Evolutionary conservation across 2,797 vertebrate species (phyloP).

Genomic region (Epinephelus awoara): DNA sequence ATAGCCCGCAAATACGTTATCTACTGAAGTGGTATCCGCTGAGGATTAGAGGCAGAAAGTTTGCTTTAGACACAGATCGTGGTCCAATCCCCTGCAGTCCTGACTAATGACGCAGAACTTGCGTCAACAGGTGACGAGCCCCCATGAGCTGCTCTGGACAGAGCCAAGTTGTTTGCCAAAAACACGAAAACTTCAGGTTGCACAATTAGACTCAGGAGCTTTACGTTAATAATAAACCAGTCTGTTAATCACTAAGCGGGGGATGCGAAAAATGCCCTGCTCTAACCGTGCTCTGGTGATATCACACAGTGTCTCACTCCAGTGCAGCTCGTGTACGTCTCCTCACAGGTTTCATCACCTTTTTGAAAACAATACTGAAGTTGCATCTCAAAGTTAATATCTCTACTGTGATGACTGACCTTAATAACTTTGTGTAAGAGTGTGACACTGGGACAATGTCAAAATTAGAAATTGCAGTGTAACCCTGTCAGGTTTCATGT

Average conservation of each 20-base stretch:
- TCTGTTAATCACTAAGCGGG: constrained; percentile 67
- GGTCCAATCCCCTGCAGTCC: constrained; percentile 45
- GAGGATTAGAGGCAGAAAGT: constrained; percentile 34
- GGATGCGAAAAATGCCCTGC: constrained; percentile 7
- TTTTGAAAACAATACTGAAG: neutral
- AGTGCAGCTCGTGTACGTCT: neutral
- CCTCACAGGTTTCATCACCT: constrained; percentile 33
- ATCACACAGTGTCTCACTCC: neutral
- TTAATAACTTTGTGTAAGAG: constrained; percentile 12
- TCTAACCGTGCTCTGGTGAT: constrained; percentile 46
- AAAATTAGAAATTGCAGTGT: constrained; percentile 17
- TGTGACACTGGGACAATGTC: constrained; percentile 29
- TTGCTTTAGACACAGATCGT: constrained; percentile 59
- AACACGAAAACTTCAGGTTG: constrained; percentile 68
- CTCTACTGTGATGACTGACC: neutral
- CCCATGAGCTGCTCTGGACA: constrained; percentile 42
- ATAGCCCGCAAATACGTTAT: constrained; percentile 8
- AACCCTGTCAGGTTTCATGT: neutral
- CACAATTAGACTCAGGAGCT: constrained; percentile 67
- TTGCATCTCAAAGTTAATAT: neutral
- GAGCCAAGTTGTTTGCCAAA: constrained; percentile 77
- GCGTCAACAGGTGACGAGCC: constrained; percentile 54
- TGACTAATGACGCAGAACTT: constrained; percentile 73
- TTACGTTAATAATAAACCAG: constrained; percentile 79
- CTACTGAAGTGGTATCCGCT: constrained; percentile 20